phyloP scores from a whole-genome alignment of 2,113 vertebrate genomes.

The Leucoraja erinaceus region DNA sequence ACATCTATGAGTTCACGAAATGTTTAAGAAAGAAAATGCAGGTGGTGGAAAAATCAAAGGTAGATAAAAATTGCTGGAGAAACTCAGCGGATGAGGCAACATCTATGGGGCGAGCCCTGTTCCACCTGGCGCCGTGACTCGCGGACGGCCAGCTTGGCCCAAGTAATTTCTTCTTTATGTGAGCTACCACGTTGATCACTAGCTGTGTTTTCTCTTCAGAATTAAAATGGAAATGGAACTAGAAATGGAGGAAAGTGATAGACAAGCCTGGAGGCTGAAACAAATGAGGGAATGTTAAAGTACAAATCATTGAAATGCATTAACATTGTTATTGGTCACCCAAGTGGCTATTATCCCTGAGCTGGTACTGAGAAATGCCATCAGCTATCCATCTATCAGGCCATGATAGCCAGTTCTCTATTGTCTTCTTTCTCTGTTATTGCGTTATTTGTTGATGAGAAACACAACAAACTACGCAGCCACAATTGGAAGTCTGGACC shows the following conservation, averaged over 20 bases:
- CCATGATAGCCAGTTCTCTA: background rate
- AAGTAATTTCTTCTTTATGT: background rate
- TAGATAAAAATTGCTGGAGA: no score
- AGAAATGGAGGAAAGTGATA: background rate
- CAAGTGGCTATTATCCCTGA: background rate
- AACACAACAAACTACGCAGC: background rate
- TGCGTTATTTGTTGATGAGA: background rate
- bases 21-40: no score
- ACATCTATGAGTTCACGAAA: no score
- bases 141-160: no score
- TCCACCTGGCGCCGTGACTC: no score
- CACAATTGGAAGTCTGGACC: background rate
- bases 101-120: no score
- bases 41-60: no score
- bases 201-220: background rate
- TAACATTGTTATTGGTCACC: background rate
- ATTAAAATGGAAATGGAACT: background rate
- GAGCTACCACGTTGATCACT: background rate
- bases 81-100: no score
- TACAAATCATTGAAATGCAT: background rate
- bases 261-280: background rate
- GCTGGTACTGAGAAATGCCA: background rate
- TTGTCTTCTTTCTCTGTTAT: background rate
- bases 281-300: background rate
- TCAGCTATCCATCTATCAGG: background rate